Evolutionary conservation across 1,140 invertebrate species (phyloP), one percentile per base, ranked within the genome.

Genomic region (Drosophila yakuba): DNA sequence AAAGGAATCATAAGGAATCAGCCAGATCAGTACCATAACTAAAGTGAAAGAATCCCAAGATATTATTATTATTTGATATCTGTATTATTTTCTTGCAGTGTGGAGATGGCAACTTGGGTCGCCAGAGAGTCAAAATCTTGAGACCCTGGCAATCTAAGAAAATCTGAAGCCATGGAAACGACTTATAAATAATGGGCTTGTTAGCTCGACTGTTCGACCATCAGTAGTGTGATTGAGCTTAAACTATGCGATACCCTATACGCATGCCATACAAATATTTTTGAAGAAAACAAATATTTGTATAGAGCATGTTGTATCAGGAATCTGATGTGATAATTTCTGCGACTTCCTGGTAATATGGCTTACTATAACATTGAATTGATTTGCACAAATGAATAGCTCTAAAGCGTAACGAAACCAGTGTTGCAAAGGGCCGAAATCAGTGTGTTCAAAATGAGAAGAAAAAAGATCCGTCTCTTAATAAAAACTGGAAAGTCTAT

Each of bases 121-220:
- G 38, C 41, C 35, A 36, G 36, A 28, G 20, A 43, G 61, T 67
- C 28, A n/a, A 50, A 62, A 14, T 36, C 28, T 51, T 44, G 28
- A 15, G 38, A 35, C 4, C 12, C 20, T 43, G 58, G 59, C 45
- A 63, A 28, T 36, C 60, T 36, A 20, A 51, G 59, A 64, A 64
- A 68, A 64, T 68, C 64, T 14, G 64, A 52, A 32, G 38, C 60
- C 60, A 64, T 66, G 47, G 47, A 68, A 68, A 41, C 60, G 12
- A 66, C 64, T 38, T 64, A 66, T 68, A 68, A 64, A 64, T 68
- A 68, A 68, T 68, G 60, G 64, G 64, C 64, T 52, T 64, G 48
- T 63, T 64, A 64, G 60, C 47, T 64, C 2, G 28, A 38, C 11
- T 44, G 20, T 12, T n/a, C 48, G 60, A 52, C 38, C 64, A 68